Percentiles rank a stretch among this genome's conserved stretches.
Conservation (phyloP, 2,797 vertebrate species). For the Alfaro cultratus region DNA sequence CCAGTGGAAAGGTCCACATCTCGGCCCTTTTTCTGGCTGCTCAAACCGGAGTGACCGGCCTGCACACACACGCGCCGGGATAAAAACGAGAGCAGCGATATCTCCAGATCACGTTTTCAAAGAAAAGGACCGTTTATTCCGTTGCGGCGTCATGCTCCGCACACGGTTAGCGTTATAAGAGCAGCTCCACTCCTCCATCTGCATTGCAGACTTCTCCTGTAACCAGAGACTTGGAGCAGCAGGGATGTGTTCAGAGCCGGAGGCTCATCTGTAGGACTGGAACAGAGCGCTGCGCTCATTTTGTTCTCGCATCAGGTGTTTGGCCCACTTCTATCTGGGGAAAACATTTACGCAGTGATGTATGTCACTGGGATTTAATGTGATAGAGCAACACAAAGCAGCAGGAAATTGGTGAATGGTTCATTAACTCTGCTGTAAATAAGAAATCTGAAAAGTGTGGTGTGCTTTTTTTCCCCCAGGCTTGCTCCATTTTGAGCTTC, state of each 20-base stretch:
- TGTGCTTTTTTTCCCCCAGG: not conserved
- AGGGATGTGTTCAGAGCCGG: slow-evolving; percentile 29
- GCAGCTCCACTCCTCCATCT: slow-evolving; percentile 61
- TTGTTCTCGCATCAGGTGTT: not conserved
- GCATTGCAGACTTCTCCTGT: slow-evolving; percentile 73
- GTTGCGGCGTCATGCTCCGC: slow-evolving; percentile 7
- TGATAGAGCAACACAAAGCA: not conserved
- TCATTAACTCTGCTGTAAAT: not conserved
- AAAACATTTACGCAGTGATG: not conserved
- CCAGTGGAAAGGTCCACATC: slow-evolving; percentile 21
- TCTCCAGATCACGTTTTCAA: slow-evolving; percentile 25
- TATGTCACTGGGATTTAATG: not conserved
- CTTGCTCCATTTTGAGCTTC: not conserved
- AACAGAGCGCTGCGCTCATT: not conserved
- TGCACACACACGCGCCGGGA: slow-evolving; percentile 13
- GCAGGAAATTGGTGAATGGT: too few relatives aligned
- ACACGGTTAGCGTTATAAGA: slow-evolving; percentile 21
- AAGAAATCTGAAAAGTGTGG: not conserved
- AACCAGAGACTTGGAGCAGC: slow-evolving; percentile 62
- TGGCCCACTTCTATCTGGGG: not conserved
- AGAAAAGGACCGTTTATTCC: slow-evolving; percentile 16
- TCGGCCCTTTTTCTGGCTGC: not conserved
- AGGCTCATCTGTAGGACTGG: slow-evolving; percentile 24
- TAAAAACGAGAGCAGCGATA: slow-evolving; percentile 9
- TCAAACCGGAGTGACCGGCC: slow-evolving; percentile 3